These are phyloP conservation scores for Epirrhoe alternata DNA, from an alignment of 2,888 invertebrate species.

Conservation along the genomic window DNA sequence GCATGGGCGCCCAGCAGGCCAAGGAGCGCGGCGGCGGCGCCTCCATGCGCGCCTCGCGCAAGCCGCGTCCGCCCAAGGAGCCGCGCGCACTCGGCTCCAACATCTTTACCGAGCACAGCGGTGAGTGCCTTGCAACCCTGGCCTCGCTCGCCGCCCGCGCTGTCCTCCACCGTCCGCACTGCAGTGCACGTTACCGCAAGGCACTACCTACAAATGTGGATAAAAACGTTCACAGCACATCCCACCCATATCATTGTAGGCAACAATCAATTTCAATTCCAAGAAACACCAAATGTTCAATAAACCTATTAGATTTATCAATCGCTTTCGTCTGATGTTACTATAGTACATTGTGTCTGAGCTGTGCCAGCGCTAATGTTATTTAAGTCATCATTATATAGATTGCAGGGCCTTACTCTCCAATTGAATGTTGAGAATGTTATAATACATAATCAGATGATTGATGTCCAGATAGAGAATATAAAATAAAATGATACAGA, in stretches of 20 bases:
- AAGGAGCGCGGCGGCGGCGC: slow-evolving; percentile 94
- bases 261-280: no score
- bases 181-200: background rate
- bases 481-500: no score
- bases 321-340: no score
- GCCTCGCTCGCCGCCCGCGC: background rate
- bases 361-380: no score
- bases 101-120: slow-evolving; percentile 97
- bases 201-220: background rate
- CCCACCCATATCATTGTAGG: background rate
- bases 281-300: no score
- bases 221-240: background rate
- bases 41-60: slow-evolving; percentile 90
- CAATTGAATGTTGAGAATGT: no score
- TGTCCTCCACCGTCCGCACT: background rate
- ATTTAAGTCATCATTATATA: no score
- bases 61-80: slow-evolving; percentile 92
- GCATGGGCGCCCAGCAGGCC: slow-evolving; percentile 97
- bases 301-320: no score
- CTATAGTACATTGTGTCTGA: no score
- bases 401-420: no score
- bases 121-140: slow-evolving; percentile 87
- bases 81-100: slow-evolving; percentile 94
- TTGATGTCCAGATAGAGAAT: no score
- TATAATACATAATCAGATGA: no score